These are phyloP conservation scores for Oscheius sp. DNA, from an alignment of 2,888 invertebrate genomes.

Conservation along the genomic window DNA sequence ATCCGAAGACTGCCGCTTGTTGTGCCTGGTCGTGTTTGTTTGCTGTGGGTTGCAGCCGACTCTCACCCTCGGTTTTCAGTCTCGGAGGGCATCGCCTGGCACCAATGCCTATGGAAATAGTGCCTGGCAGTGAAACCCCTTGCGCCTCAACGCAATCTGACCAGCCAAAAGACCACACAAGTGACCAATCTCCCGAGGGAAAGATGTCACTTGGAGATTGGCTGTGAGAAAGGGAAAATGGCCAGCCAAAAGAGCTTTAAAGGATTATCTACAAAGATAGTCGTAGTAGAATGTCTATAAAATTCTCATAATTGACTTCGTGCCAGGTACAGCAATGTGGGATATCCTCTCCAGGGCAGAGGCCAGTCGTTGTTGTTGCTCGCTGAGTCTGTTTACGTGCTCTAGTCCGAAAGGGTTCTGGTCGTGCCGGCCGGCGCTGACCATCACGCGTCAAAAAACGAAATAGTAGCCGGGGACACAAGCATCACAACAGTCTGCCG, in stretches of 20 bases:
- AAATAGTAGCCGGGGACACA: background rate
- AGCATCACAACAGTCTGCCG: background rate
- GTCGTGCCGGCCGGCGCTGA: constrained; percentile 16
- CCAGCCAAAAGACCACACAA: constrained; percentile 1
- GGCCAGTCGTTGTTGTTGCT: background rate
- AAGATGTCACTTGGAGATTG: too few relatives aligned
- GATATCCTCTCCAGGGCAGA: background rate
- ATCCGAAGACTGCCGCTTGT: constrained; percentile 5
- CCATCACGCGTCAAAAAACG: background rate
- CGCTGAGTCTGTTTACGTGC: constrained; percentile 18
- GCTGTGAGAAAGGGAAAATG: constrained; percentile 2
- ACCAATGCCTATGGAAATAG: constrained; percentile 24
- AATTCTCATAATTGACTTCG: too few relatives aligned
- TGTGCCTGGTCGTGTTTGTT: constrained; percentile 34
- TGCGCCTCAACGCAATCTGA: constrained; percentile 8
- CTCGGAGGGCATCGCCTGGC: constrained; percentile 24
- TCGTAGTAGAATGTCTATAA: too few relatives aligned
- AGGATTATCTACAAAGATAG: too few relatives aligned
- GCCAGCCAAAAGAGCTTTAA: too few relatives aligned
- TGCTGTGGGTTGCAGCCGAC: constrained; percentile 30
- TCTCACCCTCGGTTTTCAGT: constrained; percentile 4
- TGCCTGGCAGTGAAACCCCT: constrained; percentile 8
- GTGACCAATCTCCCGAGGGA: too few relatives aligned
- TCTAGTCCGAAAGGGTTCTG: constrained; percentile 6
- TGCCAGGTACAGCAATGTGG: background rate